phyloP scores from a whole-genome alignment of 2,113 vertebrate genomes.

The Clarias macrocephalus region DNA sequence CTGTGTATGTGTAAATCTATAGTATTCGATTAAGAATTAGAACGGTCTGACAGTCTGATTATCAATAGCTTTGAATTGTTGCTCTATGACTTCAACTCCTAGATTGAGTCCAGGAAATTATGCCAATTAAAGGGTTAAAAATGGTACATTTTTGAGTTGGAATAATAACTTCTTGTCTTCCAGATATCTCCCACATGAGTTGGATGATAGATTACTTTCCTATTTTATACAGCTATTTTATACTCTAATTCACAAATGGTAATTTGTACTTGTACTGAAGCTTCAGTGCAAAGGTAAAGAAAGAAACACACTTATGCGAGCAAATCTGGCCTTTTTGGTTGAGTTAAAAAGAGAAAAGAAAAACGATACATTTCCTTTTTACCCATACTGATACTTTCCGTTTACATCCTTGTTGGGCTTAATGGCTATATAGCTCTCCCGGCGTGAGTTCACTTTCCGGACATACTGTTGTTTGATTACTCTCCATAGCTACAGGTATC shows the following conservation, averaged over 20 bases:
- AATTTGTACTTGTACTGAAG: not conserved
- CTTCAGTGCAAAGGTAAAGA: not conserved
- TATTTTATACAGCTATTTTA: not conserved
- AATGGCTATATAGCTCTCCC: not conserved
- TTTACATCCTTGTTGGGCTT: not conserved
- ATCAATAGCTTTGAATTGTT: not conserved
- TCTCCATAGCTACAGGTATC: not conserved
- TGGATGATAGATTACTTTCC: not conserved
- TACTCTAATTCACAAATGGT: not conserved
- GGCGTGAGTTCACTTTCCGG: constrained; percentile 7
- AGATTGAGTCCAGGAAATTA: too few relatives aligned
- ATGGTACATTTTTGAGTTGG: not conserved
- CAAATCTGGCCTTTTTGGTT: not conserved
- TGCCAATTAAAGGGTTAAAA: too few relatives aligned
- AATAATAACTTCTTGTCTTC: not conserved
- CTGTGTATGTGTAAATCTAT: not conserved
- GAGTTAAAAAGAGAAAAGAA: not conserved
- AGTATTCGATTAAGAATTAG: not conserved
- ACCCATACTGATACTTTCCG: not conserved
- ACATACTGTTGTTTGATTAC: not conserved
- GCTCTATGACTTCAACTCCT: too few relatives aligned
- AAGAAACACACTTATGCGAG: not conserved
- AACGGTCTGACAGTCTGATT: too few relatives aligned
- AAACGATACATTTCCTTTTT: not conserved
- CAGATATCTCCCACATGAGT: not conserved